A percentile compares a stretch with the other conserved stretches of the same genome.
phyloP scores from a whole-genome alignment of 2,113 vertebrate species.

The Neogobius melanostomus region DNA sequence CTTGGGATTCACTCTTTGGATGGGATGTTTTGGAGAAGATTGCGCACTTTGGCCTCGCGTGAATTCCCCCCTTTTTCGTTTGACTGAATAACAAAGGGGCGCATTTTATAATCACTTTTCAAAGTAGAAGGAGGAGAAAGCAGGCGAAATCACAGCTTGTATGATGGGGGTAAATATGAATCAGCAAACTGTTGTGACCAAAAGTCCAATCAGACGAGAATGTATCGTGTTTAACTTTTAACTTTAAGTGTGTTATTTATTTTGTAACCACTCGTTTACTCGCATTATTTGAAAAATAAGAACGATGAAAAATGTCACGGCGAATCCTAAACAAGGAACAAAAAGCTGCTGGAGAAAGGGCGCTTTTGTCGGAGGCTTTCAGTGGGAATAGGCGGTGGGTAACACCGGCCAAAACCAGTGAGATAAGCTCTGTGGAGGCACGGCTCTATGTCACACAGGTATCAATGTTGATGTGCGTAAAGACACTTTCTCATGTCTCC shows the following conservation, averaged over 20 bases:
- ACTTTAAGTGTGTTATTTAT: conserved; percentile 67
- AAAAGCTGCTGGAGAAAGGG: neutral
- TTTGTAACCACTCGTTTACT: conserved; percentile 65
- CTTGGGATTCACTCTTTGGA: conserved; percentile 30
- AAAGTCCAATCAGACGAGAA: conserved; percentile 58
- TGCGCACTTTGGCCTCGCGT: conserved; percentile 26
- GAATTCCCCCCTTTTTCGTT: conserved; percentile 33
- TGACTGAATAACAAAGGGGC: conserved; percentile 36
- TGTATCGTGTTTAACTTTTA: conserved; percentile 47
- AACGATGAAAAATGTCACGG: conserved; percentile 26
- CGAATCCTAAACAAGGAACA: conserved; percentile 24
- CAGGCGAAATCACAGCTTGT: conserved; percentile 17
- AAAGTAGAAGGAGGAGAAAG: conserved; percentile 38
- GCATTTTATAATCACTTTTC: conserved; percentile 62
- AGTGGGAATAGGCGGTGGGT: conserved; percentile 28
- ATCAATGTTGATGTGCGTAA: conserved; percentile 31
- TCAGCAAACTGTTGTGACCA: conserved; percentile 68
- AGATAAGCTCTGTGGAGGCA: conserved; percentile 66
- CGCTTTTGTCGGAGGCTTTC: conserved; percentile 17
- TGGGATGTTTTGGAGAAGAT: conserved; percentile 17
- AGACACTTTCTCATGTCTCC: conserved; percentile 32
- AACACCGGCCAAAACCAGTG: conserved; percentile 57
- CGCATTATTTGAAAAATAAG: conserved; percentile 22
- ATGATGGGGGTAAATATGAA: conserved; percentile 32
- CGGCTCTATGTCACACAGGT: conserved; percentile 57